Evolutionary conservation across 2,888 invertebrate species (phyloP).

Genomic region (Agrochola litura): DNA sequence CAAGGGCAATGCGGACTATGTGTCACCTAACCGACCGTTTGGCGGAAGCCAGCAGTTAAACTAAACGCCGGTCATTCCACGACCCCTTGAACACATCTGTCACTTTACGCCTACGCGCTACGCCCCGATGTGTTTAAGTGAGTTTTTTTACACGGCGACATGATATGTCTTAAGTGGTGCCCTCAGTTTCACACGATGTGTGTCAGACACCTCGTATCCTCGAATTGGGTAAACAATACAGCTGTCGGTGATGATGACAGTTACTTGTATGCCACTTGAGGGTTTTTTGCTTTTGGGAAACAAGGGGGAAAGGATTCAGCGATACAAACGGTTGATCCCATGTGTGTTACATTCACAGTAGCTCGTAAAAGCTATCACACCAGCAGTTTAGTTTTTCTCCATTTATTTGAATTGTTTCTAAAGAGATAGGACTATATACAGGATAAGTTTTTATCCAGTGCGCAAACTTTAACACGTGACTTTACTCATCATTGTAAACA

Average conservation of each 20-base stretch:
- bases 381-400: conserved; percentile 7
- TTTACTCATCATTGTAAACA: too few species aligned
- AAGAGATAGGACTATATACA: conserved; percentile 7
- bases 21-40: conserved; percentile 78
- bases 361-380: not conserved
- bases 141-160: conserved; percentile 76
- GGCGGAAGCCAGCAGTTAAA: conserved; percentile 88
- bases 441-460: too few species aligned
- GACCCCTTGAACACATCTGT: conserved; percentile 82
- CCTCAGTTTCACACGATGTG: conserved; percentile 81
- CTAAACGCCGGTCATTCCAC: conserved; percentile 86
- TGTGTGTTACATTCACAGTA: not conserved
- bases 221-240: conserved; percentile 76
- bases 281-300: conserved; percentile 29
- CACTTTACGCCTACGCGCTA: conserved; percentile 85
- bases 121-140: conserved; percentile 78
- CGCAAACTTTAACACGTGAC: too few species aligned
- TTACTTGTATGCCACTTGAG: conserved; percentile 36
- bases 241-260: conserved; percentile 69
- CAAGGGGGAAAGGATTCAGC: conserved; percentile 27
- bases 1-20: conserved; percentile 64
- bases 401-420: not conserved
- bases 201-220: conserved; percentile 78
- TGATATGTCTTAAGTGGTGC: conserved; percentile 83
- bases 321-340: conserved; percentile 6